phyloP scores from a whole-genome alignment of 2,113 vertebrate species.

The Calypte anna region DNA sequence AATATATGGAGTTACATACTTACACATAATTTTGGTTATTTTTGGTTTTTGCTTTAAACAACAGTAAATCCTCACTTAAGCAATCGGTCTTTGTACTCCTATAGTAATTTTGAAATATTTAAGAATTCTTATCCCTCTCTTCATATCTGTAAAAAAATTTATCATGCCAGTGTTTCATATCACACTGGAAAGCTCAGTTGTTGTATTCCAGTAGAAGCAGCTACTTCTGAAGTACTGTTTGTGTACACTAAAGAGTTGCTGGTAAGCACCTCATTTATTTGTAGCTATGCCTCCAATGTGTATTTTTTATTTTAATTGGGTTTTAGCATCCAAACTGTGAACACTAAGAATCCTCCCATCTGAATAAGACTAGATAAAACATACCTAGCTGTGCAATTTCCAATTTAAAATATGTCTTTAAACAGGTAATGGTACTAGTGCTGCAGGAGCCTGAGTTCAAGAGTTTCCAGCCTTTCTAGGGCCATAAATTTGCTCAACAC shows the following conservation, averaged over 20 bases:
- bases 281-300: not conserved
- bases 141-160: not conserved
- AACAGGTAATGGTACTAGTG: not conserved
- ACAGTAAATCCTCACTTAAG: not conserved
- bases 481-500: not conserved
- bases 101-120: not conserved
- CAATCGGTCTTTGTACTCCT: not conserved
- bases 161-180: not conserved
- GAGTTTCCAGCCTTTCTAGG: not conserved
- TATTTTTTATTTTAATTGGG: slow-evolving; percentile 4
- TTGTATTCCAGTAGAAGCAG: not conserved
- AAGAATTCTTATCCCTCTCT: not conserved
- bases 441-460: not conserved
- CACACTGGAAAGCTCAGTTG: not conserved
- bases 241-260: not conserved
- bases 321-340: not conserved
- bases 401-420: not conserved
- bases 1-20: not conserved
- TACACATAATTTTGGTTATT: not conserved
- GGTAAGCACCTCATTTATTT: not conserved
- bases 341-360: not conserved
- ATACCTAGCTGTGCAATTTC: not conserved
- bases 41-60: not conserved
- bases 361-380: not conserved
- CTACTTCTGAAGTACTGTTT: not conserved